Conservation (phyloP, 2,113 vertebrate species). For the Mirza zaza region DNA sequence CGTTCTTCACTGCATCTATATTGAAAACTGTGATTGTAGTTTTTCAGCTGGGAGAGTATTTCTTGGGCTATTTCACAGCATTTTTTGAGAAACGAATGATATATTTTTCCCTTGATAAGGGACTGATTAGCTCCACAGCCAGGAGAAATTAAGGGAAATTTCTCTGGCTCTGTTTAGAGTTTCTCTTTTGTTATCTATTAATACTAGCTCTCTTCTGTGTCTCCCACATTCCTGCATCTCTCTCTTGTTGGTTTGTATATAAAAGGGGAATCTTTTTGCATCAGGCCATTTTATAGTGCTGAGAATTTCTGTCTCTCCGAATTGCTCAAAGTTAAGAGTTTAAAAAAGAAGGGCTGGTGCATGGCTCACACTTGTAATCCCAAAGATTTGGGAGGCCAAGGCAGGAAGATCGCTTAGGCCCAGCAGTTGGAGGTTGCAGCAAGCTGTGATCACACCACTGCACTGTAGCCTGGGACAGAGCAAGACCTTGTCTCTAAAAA, state of each 20-base stretch:
- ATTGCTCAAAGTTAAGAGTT: background rate
- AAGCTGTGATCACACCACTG: too few species aligned
- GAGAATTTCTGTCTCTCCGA: background rate
- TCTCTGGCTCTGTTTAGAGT: background rate
- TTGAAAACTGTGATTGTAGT: background rate
- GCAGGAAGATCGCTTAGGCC: too few species aligned
- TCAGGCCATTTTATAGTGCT: background rate
- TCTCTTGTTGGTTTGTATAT: background rate
- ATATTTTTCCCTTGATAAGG: background rate
- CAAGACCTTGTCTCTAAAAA: too few species aligned
- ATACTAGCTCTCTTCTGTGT: background rate
- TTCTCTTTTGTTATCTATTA: background rate
- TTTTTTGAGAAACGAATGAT: background rate
- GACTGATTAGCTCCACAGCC: background rate
- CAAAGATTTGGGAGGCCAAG: too few species aligned
- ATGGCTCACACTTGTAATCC: too few species aligned
- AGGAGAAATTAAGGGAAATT: background rate
- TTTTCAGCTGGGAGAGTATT: background rate
- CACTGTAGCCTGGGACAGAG: too few species aligned
- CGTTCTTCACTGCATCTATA: background rate
- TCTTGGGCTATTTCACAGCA: background rate
- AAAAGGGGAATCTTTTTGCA: background rate
- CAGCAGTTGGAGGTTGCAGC: too few species aligned
- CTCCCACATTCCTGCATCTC: background rate
- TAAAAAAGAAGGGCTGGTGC: too few species aligned